phyloP scores from a whole-genome alignment of 1,140 invertebrate genomes.

The Atta texana region DNA sequence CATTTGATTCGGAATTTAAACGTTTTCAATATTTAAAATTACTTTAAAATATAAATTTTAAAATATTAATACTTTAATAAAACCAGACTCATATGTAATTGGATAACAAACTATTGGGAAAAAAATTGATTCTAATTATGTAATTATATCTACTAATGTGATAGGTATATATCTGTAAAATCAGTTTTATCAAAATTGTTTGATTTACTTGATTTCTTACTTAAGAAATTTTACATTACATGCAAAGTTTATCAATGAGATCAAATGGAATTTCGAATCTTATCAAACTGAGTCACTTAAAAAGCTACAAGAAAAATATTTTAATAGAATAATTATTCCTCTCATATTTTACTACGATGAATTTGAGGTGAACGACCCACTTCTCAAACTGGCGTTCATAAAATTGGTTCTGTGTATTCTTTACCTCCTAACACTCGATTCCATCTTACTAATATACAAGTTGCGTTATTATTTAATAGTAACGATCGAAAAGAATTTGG shows the following conservation, averaged over 20 bases:
- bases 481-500: constrained; percentile 6
- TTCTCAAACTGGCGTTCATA: not conserved
- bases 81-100: not conserved
- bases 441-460: constrained; percentile 5
- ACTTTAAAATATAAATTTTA: not conserved
- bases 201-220: not conserved
- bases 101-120: not conserved
- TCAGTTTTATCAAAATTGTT: not conserved
- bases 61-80: not conserved
- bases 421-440: not conserved
- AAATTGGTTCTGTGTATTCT: constrained; percentile 22
- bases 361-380: constrained; percentile 13
- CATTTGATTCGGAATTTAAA: not conserved
- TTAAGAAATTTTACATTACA: no score
- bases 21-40: not conserved
- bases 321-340: constrained; percentile 11
- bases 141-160: not conserved
- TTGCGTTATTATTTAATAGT: constrained; percentile 26
- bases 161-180: not conserved
- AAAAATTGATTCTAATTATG: not conserved
- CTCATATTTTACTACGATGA: constrained; percentile 19
- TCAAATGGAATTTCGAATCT: constrained; percentile 29
- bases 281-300: not conserved
- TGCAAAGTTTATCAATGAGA: not conserved
- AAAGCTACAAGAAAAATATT: constrained; percentile 18